Base-by-base conservation (phyloP, 2,113 vertebrate genomes). In the Nematolebias whitei region DNA sequence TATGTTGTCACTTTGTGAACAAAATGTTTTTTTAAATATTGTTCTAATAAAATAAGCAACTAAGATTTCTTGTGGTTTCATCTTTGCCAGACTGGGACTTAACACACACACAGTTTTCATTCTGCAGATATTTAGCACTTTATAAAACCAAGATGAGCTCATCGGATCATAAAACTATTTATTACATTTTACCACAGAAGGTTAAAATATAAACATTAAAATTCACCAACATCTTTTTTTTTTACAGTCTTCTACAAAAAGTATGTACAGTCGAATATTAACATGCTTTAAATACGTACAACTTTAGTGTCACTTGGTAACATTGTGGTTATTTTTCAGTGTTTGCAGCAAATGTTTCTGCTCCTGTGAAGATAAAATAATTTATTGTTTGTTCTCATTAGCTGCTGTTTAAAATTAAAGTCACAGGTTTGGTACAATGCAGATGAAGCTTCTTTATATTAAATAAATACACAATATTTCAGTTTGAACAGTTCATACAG, bases 11-110 rank as follows among this genome's bases (percentile, higher is more conserved):
- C 91, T 91, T 93, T 93, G 94, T 94, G 81, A 79, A 78, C 91
- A 93, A 94, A 92, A 90, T 85, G 88, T 87, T 87, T 63, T 59
- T 67, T 63, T 72, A 94, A 91, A 95, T 93, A 81, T 95, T 95
- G 94, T 95, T 96, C 94, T 94, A 95, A 90, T 94, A 94, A 93
- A 97, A 95, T 93, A 94, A 85, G 72, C 71, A 76, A 59, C 62
- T 64, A 63, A 65, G 62, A 15, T 24, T 3, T 0, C 9, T 43
- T 23, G 39, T 26, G 26, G 7, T n/a, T n/a, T n/a, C n/a, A n/a
- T n/a, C n/a, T n/a, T n/a, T n/a, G n/a, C n/a, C n/a, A n/a, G n/a
- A n/a, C n/a, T n/a, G n/a, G n/a, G n/a, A n/a, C 7, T 29, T 29
- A 29, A 29, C 3, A 29, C 3, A 45, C 16, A 45, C 16, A 8